Conservation (phyloP, 1,140 invertebrate species). For the Atta colombica region DNA sequence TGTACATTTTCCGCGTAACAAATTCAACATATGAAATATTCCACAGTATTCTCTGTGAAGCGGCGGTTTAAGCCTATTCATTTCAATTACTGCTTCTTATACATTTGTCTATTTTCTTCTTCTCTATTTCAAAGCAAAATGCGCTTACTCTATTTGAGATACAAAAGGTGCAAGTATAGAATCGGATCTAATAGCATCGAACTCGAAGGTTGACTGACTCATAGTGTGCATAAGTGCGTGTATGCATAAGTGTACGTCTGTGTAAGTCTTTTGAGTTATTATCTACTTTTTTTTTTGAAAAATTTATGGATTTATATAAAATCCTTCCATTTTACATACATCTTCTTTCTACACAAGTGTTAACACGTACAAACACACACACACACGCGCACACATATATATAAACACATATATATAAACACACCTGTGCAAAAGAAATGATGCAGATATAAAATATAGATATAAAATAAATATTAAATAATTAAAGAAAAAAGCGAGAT, state of each 20-base stretch:
- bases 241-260: not conserved
- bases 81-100: not conserved
- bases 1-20: not conserved
- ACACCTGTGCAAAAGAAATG: constrained; percentile 8
- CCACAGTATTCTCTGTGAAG: not conserved
- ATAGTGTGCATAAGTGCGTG: constrained; percentile 12
- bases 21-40: not conserved
- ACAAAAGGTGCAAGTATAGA: not conserved
- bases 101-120: not conserved
- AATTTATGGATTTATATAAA: constrained; percentile 57
- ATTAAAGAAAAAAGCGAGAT: constrained; percentile 48
- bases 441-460: constrained; percentile 60
- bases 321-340: constrained; percentile 22
- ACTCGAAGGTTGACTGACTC: constrained; percentile 43
- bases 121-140: not conserved
- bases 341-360: not conserved
- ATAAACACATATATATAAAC: not conserved
- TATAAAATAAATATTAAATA: constrained; percentile 64
- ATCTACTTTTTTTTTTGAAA: constrained; percentile 13
- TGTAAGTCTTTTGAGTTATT: constrained; percentile 52
- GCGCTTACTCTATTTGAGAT: not conserved
- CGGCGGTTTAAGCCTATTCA: not conserved
- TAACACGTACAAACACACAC: not conserved
- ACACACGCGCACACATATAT: not conserved
- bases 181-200: not conserved